Percentiles rank a stretch among this genome's conserved stretches.
phyloP scores from a whole-genome alignment of 2,888 invertebrate genomes.

The Phalera bucephala region DNA sequence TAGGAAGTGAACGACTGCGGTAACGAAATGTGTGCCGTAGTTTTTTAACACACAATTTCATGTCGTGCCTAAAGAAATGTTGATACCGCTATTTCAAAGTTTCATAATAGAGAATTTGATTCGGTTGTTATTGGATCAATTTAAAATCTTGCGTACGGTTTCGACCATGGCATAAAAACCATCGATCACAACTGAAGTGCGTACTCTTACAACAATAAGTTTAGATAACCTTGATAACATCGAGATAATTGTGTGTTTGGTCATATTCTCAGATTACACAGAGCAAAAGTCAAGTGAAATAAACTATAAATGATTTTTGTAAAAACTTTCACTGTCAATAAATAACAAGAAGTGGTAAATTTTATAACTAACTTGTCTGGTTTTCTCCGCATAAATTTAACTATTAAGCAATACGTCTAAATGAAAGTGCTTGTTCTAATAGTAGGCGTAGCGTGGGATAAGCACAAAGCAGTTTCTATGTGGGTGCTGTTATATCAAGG shows the following conservation, averaged over 20 bases:
- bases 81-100: slow-evolving; percentile 11
- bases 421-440: slow-evolving; percentile 61
- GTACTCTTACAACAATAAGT: slow-evolving; percentile 7
- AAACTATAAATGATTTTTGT: not conserved
- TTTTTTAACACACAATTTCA: slow-evolving; percentile 23
- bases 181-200: slow-evolving; percentile 2
- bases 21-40: slow-evolving; percentile 42
- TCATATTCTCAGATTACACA: slow-evolving; percentile 12
- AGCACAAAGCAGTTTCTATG: slow-evolving; percentile 43
- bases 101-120: slow-evolving; percentile 11
- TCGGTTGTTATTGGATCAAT: not conserved
- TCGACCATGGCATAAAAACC: not conserved
- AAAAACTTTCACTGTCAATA: slow-evolving; percentile 13
- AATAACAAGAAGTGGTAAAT: slow-evolving; percentile 15
- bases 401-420: slow-evolving; percentile 63
- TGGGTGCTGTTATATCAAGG: slow-evolving; percentile 66
- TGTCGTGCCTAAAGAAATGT: slow-evolving; percentile 15
- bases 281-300: slow-evolving; percentile 1
- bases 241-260: slow-evolving; percentile 35
- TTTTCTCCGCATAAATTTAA: slow-evolving; percentile 52
- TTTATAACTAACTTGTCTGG: slow-evolving; percentile 22
- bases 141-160: not conserved
- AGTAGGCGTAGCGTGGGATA: slow-evolving; percentile 73
- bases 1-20: slow-evolving; percentile 55
- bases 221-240: slow-evolving; percentile 40